These are phyloP conservation scores for Dicaeum eximium DNA, from an alignment of 2,113 vertebrate genomes.

Conservation along the genomic window DNA sequence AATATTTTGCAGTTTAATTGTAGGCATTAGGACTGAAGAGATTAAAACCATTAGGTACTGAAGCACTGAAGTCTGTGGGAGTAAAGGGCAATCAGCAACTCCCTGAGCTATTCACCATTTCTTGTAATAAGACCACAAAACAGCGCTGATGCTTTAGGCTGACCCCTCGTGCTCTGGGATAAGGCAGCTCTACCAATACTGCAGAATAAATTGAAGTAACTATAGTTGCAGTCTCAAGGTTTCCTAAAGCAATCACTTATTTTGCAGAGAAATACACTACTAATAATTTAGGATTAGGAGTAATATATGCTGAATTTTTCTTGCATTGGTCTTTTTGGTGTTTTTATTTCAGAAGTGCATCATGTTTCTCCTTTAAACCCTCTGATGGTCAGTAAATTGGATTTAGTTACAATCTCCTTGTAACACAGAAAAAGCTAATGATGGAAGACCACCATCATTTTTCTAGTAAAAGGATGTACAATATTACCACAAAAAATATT, in stretches of 20 bases:
- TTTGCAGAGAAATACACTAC: not conserved
- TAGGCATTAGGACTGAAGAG: not conserved
- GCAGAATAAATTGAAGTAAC: not conserved
- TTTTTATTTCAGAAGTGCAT: not conserved
- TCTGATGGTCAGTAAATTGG: not conserved
- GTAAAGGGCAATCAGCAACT: not conserved
- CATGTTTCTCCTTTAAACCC: not conserved
- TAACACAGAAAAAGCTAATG: not conserved
- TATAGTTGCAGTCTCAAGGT: not conserved
- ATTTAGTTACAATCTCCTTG: not conserved
- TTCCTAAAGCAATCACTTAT: not conserved
- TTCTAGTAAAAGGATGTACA: not conserved
- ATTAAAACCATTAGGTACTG: not conserved
- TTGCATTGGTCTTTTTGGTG: not conserved
- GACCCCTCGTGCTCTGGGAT: not conserved
- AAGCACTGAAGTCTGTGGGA: not conserved
- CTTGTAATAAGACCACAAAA: not conserved
- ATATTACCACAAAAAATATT: not conserved
- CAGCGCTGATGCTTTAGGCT: not conserved
- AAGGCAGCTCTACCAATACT: not conserved
- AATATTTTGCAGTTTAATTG: constrained; percentile 24
- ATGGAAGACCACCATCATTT: not conserved
- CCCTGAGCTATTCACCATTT: not conserved
- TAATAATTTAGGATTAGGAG: not conserved
- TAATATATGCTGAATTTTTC: not conserved